Evolutionary conservation across 2,888 invertebrate species (phyloP).

Genomic region (Acheta domesticus): DNA sequence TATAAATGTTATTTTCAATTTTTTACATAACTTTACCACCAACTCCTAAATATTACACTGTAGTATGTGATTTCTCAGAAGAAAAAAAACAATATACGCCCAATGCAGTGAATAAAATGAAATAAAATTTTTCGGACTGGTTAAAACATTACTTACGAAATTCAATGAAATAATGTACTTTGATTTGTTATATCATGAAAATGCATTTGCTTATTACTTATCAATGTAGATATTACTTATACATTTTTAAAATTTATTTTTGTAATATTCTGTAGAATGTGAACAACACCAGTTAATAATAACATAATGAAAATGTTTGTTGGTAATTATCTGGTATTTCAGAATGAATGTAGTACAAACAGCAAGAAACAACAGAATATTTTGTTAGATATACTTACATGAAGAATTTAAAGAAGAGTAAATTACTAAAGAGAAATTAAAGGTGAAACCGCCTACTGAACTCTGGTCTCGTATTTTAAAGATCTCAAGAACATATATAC

Average conservation of each 20-base stretch:
- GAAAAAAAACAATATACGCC: too few species aligned
- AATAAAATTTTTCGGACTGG: too few species aligned
- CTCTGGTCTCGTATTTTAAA: background rate
- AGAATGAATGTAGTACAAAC: background rate
- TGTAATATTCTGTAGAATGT: background rate
- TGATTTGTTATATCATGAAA: background rate
- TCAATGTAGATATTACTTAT: background rate
- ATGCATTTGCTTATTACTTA: background rate
- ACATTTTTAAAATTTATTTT: background rate
- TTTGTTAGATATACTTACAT: background rate
- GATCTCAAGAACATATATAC: background rate
- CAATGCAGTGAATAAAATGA: too few species aligned
- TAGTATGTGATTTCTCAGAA: too few species aligned
- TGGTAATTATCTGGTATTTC: background rate
- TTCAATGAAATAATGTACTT: background rate
- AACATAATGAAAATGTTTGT: constrained; percentile 6
- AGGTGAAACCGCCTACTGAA: background rate
- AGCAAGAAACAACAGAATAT: constrained; percentile 11
- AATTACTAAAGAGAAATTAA: background rate
- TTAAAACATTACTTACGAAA: background rate
- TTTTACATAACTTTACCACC: too few species aligned
- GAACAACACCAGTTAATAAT: background rate
- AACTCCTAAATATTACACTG: too few species aligned
- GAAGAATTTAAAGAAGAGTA: background rate
- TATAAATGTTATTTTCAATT: too few species aligned